Conservation (phyloP, 2,797 vertebrate genomes). For the Octomys mimax region DNA sequence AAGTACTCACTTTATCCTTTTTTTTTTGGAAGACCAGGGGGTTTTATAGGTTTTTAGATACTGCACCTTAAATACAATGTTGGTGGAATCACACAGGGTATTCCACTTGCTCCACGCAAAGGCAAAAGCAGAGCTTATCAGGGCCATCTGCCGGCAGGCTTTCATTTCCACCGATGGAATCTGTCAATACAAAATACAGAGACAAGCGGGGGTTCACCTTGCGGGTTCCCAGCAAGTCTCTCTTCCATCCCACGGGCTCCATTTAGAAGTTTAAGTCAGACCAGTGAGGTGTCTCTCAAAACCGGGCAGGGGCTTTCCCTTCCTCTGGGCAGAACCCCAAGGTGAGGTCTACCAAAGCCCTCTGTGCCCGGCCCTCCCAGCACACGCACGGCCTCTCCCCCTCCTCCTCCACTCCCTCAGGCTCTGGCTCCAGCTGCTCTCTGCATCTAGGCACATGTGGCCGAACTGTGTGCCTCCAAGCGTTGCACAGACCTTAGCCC, state of each 20-base stretch:
- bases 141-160: slow-evolving; percentile 95
- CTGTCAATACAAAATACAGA: slow-evolving; percentile 35
- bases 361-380: neutral
- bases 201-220: accelerated
- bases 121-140: slow-evolving; percentile 91
- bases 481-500: neutral
- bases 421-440: neutral
- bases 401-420: neutral
- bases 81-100: slow-evolving; percentile 87
- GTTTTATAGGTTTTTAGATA: neutral
- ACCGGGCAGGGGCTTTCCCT: neutral
- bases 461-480: neutral
- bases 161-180: slow-evolving; percentile 89
- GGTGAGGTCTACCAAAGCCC: neutral
- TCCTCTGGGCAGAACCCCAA: neutral
- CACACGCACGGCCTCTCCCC: too few relatives aligned
- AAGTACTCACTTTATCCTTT: neutral
- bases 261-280: neutral
- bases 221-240: neutral
- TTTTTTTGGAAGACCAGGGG: neutral
- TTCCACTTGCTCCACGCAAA: slow-evolving; percentile 97
- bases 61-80: slow-evolving; percentile 92
- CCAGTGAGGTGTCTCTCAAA: neutral
- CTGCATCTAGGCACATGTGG: neutral
- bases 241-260: neutral